phyloP scores from a whole-genome alignment of 2,797 vertebrate species.

The Karalla daura region DNA sequence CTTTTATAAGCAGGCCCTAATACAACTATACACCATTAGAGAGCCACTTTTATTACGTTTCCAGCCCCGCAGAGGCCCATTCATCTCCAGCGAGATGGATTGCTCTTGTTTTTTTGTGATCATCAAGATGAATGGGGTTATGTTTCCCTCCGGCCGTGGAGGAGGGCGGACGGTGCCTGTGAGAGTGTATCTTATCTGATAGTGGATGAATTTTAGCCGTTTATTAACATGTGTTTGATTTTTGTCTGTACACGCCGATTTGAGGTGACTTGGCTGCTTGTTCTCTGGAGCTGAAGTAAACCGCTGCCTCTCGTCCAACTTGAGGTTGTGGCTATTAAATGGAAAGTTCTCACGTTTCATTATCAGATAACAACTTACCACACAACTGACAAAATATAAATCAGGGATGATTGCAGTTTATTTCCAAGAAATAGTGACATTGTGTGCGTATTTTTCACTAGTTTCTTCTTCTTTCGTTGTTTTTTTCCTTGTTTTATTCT shows the following conservation, averaged over 20 bases:
- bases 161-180: slow-evolving; percentile 5
- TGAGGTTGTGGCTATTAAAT: too few species aligned
- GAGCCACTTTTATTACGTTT: slow-evolving; percentile 76
- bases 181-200: slow-evolving; percentile 4
- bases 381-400: too few species aligned
- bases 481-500: too few species aligned
- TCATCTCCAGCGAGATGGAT: slow-evolving; percentile 72
- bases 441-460: neutral
- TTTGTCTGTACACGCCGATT: neutral
- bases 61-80: slow-evolving; percentile 61
- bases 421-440: neutral
- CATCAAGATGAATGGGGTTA: slow-evolving; percentile 66
- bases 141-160: slow-evolving; percentile 42
- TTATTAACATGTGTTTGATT: neutral
- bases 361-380: too few species aligned
- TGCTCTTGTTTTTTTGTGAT: slow-evolving; percentile 51
- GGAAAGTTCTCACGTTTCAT: too few species aligned
- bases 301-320: neutral
- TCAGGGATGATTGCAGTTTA: too few species aligned
- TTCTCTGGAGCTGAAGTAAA: neutral
- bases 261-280: neutral
- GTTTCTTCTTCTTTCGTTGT: too few species aligned
- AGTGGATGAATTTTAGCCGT: neutral
- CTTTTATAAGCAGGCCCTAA: slow-evolving; percentile 68
- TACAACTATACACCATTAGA: slow-evolving; percentile 71